These are phyloP conservation scores for Idaea straminata DNA, from an alignment of 2,888 invertebrate genomes.

Conservation along the genomic window DNA sequence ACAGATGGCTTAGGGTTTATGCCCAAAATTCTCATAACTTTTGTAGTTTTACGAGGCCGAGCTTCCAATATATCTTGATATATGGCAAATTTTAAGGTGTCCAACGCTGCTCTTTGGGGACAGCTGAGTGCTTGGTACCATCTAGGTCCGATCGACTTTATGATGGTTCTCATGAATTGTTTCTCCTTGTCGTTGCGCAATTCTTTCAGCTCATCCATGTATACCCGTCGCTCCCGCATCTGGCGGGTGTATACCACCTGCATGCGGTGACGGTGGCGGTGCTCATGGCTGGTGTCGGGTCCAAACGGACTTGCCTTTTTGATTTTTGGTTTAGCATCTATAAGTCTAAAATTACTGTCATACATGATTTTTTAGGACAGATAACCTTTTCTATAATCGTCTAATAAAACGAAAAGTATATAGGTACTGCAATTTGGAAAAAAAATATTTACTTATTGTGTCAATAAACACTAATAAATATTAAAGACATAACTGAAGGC, in stretches of 20 bases:
- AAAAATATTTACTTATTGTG: constrained; percentile 25
- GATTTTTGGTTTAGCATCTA: constrained; percentile 6
- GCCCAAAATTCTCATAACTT: constrained; percentile 51
- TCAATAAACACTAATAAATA: constrained; percentile 8
- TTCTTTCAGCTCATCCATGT: constrained; percentile 62
- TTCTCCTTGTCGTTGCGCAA: constrained; percentile 44
- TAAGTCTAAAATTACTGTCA: constrained; percentile 7
- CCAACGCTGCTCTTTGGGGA: constrained; percentile 54
- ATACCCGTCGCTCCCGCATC: constrained; percentile 54
- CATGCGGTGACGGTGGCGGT: constrained; percentile 39
- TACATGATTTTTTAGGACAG: constrained; percentile 8
- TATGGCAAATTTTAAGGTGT: constrained; percentile 48
- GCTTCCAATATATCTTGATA: constrained; percentile 66
- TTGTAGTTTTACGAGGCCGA: constrained; percentile 46
- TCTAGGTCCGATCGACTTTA: constrained; percentile 49
- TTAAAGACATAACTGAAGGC: neutral
- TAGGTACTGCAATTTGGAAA: constrained; percentile 53
- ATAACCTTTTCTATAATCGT: constrained; percentile 1
- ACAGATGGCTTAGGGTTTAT: constrained; percentile 50
- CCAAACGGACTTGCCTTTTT: constrained; percentile 44
- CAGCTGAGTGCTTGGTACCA: constrained; percentile 71
- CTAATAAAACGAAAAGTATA: constrained; percentile 3
- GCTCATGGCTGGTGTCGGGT: constrained; percentile 42
- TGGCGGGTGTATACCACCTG: constrained; percentile 53
- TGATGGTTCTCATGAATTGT: constrained; percentile 36